Evolutionary conservation across 1,140 invertebrate genomes (phyloP).

Genomic region (Phocides pigmalion): DNA sequence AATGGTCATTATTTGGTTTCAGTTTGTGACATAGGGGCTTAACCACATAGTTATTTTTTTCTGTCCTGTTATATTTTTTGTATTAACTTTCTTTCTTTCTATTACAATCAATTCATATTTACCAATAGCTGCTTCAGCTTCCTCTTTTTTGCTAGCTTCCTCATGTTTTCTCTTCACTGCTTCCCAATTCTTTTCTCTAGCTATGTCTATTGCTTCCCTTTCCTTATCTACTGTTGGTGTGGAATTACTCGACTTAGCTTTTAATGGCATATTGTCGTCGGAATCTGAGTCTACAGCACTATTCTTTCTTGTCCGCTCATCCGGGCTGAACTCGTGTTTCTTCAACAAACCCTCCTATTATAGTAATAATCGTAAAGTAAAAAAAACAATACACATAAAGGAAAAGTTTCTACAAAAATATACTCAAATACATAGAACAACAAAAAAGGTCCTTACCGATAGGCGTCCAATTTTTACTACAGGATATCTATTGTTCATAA

Average conservation of each 20-base stretch:
- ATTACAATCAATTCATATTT: conserved; percentile 20
- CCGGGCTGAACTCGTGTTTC: conserved; percentile 67
- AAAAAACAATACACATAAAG: conserved; percentile 6
- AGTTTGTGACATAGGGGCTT: too few species aligned
- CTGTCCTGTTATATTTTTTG: too few species aligned
- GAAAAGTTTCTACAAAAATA: neutral
- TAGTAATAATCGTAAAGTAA: neutral
- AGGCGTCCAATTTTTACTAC: conserved; percentile 75
- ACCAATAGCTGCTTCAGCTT: conserved; percentile 80
- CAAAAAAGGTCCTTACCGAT: conserved; percentile 59
- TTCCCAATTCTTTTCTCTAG: conserved; percentile 83
- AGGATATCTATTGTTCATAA: conserved; percentile 74
- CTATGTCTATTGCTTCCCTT: conserved; percentile 81
- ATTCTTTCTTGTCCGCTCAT: conserved; percentile 72
- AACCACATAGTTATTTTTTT: too few species aligned
- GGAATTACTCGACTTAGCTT: conserved; percentile 64
- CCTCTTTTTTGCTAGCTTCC: conserved; percentile 80
- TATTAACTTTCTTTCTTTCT: neutral
- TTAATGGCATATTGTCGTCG: conserved; percentile 77
- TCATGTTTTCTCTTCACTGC: conserved; percentile 83
- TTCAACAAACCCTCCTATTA: conserved; percentile 76
- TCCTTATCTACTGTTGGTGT: conserved; percentile 73
- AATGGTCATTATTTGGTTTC: too few species aligned
- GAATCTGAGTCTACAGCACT: conserved; percentile 80
- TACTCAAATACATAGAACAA: conserved; percentile 1